Percentiles rank a stretch among this genome's conserved stretches.
These are phyloP conservation scores for Metopia argyrocephala DNA, from an alignment of 2,888 invertebrate genomes.

Conservation along the genomic window DNA sequence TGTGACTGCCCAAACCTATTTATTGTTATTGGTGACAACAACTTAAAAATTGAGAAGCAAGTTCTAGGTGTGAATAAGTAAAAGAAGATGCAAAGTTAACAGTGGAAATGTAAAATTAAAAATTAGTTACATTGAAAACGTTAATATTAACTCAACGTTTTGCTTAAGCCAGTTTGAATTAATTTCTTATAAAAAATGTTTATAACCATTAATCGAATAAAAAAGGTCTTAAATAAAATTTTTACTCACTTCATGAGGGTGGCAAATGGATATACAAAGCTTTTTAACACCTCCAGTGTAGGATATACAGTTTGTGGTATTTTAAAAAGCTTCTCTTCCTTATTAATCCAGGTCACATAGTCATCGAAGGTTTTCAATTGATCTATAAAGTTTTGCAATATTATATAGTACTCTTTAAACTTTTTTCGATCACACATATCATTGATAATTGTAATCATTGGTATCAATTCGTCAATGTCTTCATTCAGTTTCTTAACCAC, in stretches of 20 bases:
- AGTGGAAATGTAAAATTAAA: too few species aligned
- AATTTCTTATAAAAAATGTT: too few species aligned
- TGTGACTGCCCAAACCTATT: too few species aligned
- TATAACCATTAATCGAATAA: neutral
- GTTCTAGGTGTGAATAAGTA: too few species aligned
- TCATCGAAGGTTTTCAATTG: slow-evolving; percentile 87
- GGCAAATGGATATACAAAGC: slow-evolving; percentile 85
- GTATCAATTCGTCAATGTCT: slow-evolving; percentile 85
- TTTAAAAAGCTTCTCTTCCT: slow-evolving; percentile 91
- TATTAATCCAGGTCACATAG: slow-evolving; percentile 91
- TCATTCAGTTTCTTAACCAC: slow-evolving; percentile 85
- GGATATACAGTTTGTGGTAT: slow-evolving; percentile 87
- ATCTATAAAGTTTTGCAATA: slow-evolving; percentile 87
- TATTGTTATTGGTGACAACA: too few species aligned
- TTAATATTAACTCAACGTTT: too few species aligned
- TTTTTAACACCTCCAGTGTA: slow-evolving; percentile 88
- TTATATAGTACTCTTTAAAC: slow-evolving; percentile 88
- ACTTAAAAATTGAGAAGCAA: too few species aligned
- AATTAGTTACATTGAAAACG: too few species aligned
- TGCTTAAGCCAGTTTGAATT: too few species aligned
- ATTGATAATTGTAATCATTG: slow-evolving; percentile 87
- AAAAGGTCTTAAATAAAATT: too few species aligned
- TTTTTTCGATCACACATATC: slow-evolving; percentile 90
- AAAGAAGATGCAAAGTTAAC: too few species aligned
- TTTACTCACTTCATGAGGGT: slow-evolving; percentile 81